Evolutionary conservation across 2,888 invertebrate species (phyloP), one percentile per base, ranked within the genome.

Genomic region (Drosophila paramelanica): DNA sequence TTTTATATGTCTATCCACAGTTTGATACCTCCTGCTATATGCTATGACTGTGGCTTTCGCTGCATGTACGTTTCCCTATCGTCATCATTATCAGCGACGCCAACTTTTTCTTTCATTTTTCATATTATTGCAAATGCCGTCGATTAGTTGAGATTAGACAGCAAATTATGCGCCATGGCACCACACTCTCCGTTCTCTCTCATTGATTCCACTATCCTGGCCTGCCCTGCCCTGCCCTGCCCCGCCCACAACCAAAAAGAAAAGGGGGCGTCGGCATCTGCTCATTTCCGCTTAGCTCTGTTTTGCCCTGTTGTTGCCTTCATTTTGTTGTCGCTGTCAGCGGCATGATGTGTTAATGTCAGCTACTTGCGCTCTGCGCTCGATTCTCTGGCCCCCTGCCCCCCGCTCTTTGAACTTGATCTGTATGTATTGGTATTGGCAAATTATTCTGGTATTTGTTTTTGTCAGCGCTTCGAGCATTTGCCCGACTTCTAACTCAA

Each of bases 321-420:
- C 59, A 56, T 59, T 62, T 64, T 71, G 64, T 75, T 72, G 75
- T 65, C 33, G 67, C 89, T 84, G 85, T 84, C 85, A 85, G 65
- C 74, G 67, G 65, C 83, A 86, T 89, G 86, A 86, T 86, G 89
- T 86, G 86, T 82, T 86, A 86, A 86, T 89, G 83, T 74, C 83
- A 82, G 68, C 77, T 51, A 75, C 53, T 76, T 69, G 72, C 38
- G 47, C 64, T 64, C 38, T 56, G 64, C 50, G 64, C 50, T 23
- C 58, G 47, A 36, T n/a, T 41, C 11, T 43, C 41, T 10, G n/a
- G n/a, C n/a, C n/a, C n/a, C 17, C 7, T 17, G 17, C 17, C 8
- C 41, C n/a, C 41, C 42, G 52, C 49, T 43, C 45, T 43, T 27
- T 62, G 59, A 67, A 71, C 77, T 68, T 62, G 55, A 38, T 52